phyloP scores from a whole-genome alignment of 1,140 invertebrate genomes.

The Neuroterus valhalla region DNA sequence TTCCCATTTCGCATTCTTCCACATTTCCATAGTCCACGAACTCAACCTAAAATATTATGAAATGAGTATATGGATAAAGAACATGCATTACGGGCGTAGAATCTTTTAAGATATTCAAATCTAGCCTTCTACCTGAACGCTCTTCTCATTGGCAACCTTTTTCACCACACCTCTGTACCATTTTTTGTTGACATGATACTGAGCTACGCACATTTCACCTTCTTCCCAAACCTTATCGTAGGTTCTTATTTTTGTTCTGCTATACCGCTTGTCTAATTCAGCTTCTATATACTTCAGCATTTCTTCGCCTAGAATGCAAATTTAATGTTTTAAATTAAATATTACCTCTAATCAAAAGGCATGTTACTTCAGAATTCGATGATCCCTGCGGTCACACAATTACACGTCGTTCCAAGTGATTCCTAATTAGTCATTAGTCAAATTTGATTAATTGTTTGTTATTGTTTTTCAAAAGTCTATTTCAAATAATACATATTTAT shows the following conservation, averaged over 20 bases:
- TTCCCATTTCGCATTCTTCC: conserved; percentile 71
- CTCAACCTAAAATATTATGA: conserved; percentile 56
- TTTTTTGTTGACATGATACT: conserved; percentile 77
- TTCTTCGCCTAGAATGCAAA: conserved; percentile 57
- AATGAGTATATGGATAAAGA: not conserved
- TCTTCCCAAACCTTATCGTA: conserved; percentile 73
- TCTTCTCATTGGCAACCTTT: conserved; percentile 45
- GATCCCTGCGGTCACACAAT: no score
- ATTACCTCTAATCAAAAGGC: not conserved
- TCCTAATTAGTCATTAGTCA: no score
- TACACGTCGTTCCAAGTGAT: no score
- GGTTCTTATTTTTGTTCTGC: conserved; percentile 68
- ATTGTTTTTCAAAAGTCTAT: no score
- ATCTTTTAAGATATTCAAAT: not conserved
- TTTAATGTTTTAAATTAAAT: conserved; percentile 19
- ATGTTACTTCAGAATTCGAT: no score
- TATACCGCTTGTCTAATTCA: conserved; percentile 74
- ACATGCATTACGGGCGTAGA: not conserved
- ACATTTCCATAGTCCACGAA: conserved; percentile 77
- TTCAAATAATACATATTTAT: no score
- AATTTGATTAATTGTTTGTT: no score
- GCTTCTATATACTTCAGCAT: conserved; percentile 74
- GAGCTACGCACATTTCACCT: conserved; percentile 80
- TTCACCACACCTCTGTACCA: conserved; percentile 75
- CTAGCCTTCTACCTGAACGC: conserved; percentile 50